Conservation (phyloP, 2,113 vertebrate species). For the Synodontis membranacea region DNA sequence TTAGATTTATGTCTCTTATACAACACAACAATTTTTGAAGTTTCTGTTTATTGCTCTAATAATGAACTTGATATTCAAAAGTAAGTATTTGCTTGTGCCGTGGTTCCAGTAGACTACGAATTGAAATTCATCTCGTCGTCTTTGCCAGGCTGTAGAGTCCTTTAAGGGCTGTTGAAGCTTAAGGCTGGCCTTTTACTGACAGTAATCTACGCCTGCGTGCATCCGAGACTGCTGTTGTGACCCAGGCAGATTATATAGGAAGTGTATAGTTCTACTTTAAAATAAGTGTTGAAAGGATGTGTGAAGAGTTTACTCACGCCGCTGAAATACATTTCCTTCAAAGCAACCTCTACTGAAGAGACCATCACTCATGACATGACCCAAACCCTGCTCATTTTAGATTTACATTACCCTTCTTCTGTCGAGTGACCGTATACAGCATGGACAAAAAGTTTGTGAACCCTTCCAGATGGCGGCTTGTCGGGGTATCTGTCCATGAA, state of each 20-base stretch:
- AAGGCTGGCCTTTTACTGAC: neutral
- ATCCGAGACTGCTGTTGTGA: neutral
- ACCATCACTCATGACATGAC: no score
- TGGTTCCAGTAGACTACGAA: neutral
- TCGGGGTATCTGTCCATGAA: no score
- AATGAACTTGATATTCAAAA: neutral
- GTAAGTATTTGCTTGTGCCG: neutral
- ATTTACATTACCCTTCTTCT: no score
- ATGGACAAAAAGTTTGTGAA: no score
- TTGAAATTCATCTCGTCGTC: neutral
- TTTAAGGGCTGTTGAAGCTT: neutral
- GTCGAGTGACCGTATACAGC: no score
- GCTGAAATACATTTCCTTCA: neutral
- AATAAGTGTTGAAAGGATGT: conserved; percentile 1
- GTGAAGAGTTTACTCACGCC: no score
- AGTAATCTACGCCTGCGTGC: neutral
- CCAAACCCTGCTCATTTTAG: no score
- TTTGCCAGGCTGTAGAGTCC: neutral
- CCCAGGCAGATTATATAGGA: no score
- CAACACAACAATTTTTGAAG: neutral
- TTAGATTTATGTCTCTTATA: neutral
- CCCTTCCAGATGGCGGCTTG: no score
- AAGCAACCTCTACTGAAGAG: neutral
- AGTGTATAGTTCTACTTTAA: conserved; percentile 33
- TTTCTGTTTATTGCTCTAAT: neutral